phyloP scores from a whole-genome alignment of 2,113 vertebrate species.

The Sphyrna mokarran region DNA sequence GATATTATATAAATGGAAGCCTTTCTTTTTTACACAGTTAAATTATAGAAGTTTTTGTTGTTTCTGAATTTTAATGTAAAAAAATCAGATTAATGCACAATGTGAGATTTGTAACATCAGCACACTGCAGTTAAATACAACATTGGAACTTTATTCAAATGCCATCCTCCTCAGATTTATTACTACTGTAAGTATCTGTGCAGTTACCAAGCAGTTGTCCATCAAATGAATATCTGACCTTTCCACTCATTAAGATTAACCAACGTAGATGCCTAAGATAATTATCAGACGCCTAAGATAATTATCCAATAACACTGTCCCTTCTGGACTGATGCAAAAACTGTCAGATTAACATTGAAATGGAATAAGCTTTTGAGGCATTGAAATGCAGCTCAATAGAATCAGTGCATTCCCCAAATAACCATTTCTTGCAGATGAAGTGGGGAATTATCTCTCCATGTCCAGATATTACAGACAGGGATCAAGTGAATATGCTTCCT shows the following conservation, averaged over 20 bases:
- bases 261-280: too few relatives aligned
- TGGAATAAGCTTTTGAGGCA: neutral
- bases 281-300: too few relatives aligned
- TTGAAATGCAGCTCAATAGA: neutral
- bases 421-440: neutral
- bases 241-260: neutral
- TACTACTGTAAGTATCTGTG: neutral
- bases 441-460: neutral
- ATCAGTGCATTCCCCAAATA: neutral
- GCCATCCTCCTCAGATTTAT: neutral
- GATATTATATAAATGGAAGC: neutral
- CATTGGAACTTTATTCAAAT: neutral
- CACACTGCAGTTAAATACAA: neutral
- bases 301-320: neutral
- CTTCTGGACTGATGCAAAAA: neutral
- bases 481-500: neutral
- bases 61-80: neutral
- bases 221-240: neutral
- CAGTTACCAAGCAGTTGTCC: too few relatives aligned
- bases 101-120: neutral
- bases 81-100: too few relatives aligned
- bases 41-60: neutral
- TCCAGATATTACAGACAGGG: neutral
- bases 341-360: neutral
- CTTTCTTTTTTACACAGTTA: neutral